Evolutionary conservation across 2,113 vertebrate genomes (phyloP).

Genomic region (Fregata magnificens): DNA sequence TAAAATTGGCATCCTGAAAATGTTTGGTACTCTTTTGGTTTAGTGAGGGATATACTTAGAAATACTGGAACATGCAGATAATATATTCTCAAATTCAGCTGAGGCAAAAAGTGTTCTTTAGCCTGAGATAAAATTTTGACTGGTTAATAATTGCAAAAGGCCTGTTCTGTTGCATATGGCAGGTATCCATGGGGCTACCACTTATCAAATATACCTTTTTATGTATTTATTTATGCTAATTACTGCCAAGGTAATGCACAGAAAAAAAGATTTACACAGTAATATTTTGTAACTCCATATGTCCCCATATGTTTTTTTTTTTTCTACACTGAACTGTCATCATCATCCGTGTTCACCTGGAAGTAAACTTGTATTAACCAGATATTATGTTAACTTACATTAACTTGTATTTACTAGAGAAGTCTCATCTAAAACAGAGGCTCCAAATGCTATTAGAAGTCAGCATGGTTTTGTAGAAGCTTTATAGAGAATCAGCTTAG

Average conservation of each 20-base stretch:
- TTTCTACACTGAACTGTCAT: background rate
- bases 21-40: background rate
- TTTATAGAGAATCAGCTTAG: background rate
- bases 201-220: slow-evolving; percentile 2
- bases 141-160: background rate
- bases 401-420: background rate
- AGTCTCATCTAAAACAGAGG: background rate
- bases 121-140: slow-evolving; percentile 23
- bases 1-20: background rate
- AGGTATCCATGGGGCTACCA: background rate
- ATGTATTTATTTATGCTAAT: background rate
- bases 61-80: background rate
- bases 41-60: background rate
- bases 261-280: background rate
- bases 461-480: background rate
- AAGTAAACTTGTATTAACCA: background rate
- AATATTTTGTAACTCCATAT: background rate
- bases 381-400: background rate
- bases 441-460: background rate
- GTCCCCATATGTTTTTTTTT: background rate
- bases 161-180: background rate
- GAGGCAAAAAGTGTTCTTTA: slow-evolving; percentile 34
- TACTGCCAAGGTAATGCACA: background rate
- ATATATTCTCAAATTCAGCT: slow-evolving; percentile 34
- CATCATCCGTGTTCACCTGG: background rate